Percentiles rank a stretch among this genome's conserved stretches.
These are phyloP conservation scores for Ferrisia virgata DNA, from an alignment of 2,888 invertebrate genomes.

Conservation along the genomic window DNA sequence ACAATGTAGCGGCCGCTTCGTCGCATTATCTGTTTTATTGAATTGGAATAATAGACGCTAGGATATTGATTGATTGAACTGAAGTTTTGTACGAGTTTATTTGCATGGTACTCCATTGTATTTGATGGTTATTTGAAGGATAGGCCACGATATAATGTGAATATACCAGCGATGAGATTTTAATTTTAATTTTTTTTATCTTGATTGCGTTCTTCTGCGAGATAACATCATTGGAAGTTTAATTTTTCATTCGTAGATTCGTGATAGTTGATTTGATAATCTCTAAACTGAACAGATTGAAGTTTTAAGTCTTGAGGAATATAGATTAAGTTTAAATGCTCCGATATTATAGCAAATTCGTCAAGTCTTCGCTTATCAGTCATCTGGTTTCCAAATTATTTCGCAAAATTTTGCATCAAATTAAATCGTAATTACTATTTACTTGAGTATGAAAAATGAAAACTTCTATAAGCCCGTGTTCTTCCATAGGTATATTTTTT, in stretches of 20 bases:
- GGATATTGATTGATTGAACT: neutral
- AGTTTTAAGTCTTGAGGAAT: no score
- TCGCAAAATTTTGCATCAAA: no score
- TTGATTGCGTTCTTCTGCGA: no score
- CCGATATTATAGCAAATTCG: no score
- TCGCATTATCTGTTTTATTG: neutral
- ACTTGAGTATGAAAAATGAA: neutral
- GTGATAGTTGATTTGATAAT: no score
- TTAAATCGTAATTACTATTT: no score
- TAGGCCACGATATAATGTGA: neutral
- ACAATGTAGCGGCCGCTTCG: neutral
- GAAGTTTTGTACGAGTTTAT: neutral
- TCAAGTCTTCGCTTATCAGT: no score
- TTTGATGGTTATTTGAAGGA: neutral
- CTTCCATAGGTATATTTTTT: neutral
- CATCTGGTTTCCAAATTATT: no score
- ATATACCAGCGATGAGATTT: neutral
- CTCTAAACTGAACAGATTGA: no score
- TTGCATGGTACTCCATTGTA: neutral
- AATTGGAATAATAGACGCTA: neutral
- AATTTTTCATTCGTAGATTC: no score
- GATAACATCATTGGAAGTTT: no score
- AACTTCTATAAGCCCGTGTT: neutral
- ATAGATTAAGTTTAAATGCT: no score
- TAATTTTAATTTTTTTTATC: neutral